Conservation (phyloP, 2,888 invertebrate species). For the Meteorus cinctellus region DNA sequence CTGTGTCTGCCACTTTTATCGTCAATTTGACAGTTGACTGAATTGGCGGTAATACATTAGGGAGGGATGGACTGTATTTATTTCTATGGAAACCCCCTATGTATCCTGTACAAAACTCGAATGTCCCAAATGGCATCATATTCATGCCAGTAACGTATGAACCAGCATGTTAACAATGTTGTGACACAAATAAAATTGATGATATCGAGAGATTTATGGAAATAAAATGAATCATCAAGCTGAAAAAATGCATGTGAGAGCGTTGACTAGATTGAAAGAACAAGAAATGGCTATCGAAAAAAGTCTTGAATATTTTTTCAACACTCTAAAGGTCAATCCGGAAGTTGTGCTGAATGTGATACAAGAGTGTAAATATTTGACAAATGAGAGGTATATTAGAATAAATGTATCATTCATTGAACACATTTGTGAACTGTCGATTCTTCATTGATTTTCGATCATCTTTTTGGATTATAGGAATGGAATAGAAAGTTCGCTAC, state of each 20-base stretch:
- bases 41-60: neutral
- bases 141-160: neutral
- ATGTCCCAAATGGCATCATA: neutral
- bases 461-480: constrained; percentile 26
- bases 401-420: constrained; percentile 27
- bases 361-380: constrained; percentile 51
- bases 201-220: constrained; percentile 1
- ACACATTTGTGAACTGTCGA: constrained; percentile 26
- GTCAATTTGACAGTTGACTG: too few relatives aligned
- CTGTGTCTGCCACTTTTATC: too few relatives aligned
- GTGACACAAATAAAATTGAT: neutral
- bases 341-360: constrained; percentile 56
- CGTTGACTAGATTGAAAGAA: constrained; percentile 62
- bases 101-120: constrained; percentile 2
- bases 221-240: constrained; percentile 45
- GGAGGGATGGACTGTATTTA: neutral
- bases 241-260: constrained; percentile 55
- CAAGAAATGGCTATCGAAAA: constrained; percentile 65
- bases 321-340: constrained; percentile 60
- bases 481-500: constrained; percentile 44
- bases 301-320: constrained; percentile 57
- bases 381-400: constrained; percentile 58
- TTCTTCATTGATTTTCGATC: constrained; percentile 19
- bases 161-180: neutral
- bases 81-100: constrained; percentile 36